These are phyloP conservation scores for Lasioglossum villosulum DNA, from an alignment of 2,888 invertebrate genomes.

Conservation along the genomic window DNA sequence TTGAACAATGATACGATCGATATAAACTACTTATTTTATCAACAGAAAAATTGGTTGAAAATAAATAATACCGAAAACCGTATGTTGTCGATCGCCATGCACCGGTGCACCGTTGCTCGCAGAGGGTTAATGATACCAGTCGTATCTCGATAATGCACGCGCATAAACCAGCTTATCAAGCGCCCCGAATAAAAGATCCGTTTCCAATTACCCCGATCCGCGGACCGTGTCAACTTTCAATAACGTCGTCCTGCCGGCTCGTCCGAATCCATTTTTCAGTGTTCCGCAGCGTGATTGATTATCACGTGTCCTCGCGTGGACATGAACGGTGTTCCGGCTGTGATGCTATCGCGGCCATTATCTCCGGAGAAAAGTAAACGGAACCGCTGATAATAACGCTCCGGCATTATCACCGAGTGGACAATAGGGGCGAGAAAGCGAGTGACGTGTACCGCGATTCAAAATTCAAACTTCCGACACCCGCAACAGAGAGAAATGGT, in stretches of 20 bases:
- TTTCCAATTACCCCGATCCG: conserved; percentile 6
- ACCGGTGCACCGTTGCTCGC: not conserved
- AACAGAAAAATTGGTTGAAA: not conserved
- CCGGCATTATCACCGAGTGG: conserved; percentile 45
- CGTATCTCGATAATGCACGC: not conserved
- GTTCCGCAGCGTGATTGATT: conserved; percentile 4
- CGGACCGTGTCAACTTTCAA: conserved; percentile 9
- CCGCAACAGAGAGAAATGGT: not conserved
- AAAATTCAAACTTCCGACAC: conserved; percentile 65
- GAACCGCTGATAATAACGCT: conserved; percentile 59
- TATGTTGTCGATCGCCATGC: not conserved
- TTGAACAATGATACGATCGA: too few relatives aligned
- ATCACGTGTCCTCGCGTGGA: not conserved
- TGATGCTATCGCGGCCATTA: conserved; percentile 49
- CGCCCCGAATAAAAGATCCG: conserved; percentile 1
- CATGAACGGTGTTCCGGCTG: not conserved
- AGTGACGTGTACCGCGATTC: conserved; percentile 51
- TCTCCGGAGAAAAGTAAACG: conserved; percentile 47
- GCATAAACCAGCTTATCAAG: too few relatives aligned
- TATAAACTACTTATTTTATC: too few relatives aligned
- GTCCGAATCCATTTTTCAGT: conserved; percentile 1
- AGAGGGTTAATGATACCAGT: not conserved
- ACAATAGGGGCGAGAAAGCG: conserved; percentile 49
- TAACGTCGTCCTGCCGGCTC: conserved; percentile 2
- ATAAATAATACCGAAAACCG: not conserved